Base-by-base conservation (phyloP, 2,797 vertebrate species). In the Gila robusta region DNA sequence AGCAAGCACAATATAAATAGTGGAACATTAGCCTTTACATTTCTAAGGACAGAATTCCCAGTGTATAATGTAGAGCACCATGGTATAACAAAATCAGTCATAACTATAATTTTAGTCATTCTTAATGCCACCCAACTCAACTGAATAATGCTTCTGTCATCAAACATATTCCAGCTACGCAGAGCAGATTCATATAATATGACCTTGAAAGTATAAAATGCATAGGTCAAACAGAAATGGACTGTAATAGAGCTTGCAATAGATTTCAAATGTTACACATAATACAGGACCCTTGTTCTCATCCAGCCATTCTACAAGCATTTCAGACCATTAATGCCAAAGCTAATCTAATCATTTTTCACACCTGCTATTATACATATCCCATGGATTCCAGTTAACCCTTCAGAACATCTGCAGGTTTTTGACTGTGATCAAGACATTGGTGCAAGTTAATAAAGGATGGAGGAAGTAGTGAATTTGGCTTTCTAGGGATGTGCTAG, bases 41-140 rank as follows among this genome's bases (percentile, higher is more conserved):
- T 71, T 84, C 89, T 88, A 90, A 88, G 87, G 91, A 86, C 66
- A 70, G 66, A 93, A 83, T 92, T 91, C 87, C 93, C 94, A 94
- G 93, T 94, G 93, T 94, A 93, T 88, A 89, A 92, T 90, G 92
- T 89, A 89, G 81, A 84, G 86, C 88, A 88, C 87, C 84, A 88
- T 74, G 52, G 16, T 52, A 49, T 32, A 80, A 83, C 28, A 73
- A 71, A 67, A 59, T 56, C 39, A 78, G 80, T 87, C 80, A 70
- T 44, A 59, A 79, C 62, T 67, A 41, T 74, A 19, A 85, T 19
- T 82, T 47, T 35, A 54, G 49, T 41, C 37, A 54, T 28, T 26
- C n/a, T 66, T 23, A 5, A 9, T 14, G 10, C 64, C 56, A 23
- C 64, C 71, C 14, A 52, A 69, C 16, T 79, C 52, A 16, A 72